phyloP scores from a whole-genome alignment of 2,113 vertebrate genomes.

The Zingel zingel region DNA sequence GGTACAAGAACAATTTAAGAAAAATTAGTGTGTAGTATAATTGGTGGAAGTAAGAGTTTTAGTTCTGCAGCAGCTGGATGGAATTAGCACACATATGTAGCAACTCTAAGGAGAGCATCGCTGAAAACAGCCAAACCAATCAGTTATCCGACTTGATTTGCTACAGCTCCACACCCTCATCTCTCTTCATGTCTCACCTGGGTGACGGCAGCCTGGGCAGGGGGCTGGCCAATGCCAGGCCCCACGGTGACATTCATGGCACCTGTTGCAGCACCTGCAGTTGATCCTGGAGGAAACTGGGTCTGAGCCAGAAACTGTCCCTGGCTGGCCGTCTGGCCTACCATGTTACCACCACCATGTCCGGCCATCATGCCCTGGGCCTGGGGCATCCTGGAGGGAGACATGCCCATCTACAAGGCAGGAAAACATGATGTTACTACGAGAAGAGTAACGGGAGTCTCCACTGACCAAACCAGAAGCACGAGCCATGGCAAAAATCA shows the following conservation, averaged over 20 bases:
- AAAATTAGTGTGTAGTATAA: constrained; percentile 56
- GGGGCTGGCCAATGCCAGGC: constrained; percentile 88
- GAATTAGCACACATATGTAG: constrained; percentile 3
- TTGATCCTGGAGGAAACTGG: constrained; percentile 86
- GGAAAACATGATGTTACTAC: neutral
- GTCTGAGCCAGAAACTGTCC: constrained; percentile 92
- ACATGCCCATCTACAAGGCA: constrained; percentile 91
- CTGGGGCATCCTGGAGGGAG: constrained; percentile 96
- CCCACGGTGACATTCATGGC: constrained; percentile 90
- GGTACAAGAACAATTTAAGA: constrained; percentile 42
- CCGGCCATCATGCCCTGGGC: constrained; percentile 91
- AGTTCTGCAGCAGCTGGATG: constrained; percentile 24
- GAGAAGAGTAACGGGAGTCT: neutral
- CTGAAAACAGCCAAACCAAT: neutral
- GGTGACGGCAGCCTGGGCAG: constrained; percentile 89
- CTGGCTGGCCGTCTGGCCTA: constrained; percentile 91
- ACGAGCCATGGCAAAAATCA: neutral
- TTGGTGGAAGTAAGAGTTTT: constrained; percentile 36
- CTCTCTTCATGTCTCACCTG: constrained; percentile 65
- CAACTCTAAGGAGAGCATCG: neutral
- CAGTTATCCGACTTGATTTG: neutral
- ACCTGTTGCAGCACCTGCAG: constrained; percentile 83
- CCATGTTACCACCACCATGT: constrained; percentile 89
- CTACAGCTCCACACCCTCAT: neutral
- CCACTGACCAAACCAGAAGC: neutral